Percentiles rank a stretch among this genome's conserved stretches.
phyloP scores from a whole-genome alignment of 2,797 vertebrate species.

The Aulostomus chinensis region DNA sequence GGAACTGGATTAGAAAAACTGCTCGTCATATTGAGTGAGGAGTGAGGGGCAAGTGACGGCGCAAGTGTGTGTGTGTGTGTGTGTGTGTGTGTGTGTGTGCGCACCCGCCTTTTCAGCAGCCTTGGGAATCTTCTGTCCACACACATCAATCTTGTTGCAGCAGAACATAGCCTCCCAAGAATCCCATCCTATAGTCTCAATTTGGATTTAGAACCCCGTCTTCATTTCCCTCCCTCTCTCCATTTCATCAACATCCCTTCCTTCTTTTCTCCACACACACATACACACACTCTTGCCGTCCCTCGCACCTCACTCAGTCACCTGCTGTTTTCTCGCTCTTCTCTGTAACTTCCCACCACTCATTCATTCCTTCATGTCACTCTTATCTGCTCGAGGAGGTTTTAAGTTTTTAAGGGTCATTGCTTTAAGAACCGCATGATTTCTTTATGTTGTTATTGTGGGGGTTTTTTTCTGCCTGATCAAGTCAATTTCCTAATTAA shows the following conservation, averaged over 20 bases:
- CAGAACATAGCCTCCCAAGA: conserved; percentile 57
- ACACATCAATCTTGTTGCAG: conserved; percentile 66
- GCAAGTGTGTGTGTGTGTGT: neutral
- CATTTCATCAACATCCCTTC: neutral
- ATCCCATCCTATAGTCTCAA: conserved; percentile 31
- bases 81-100: conserved; percentile 15
- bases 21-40: conserved; percentile 23
- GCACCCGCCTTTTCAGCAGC: conserved; percentile 44
- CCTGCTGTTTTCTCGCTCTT: neutral
- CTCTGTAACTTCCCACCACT: conserved; percentile 5
- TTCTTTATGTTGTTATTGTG: no score
- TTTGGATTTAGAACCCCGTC: conserved; percentile 32
- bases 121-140: conserved; percentile 62
- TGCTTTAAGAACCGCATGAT: no score
- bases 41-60: no score
- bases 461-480: conserved; percentile 39
- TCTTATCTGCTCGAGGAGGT: conserved; percentile 8
- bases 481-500: conserved; percentile 52
- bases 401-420: conserved; percentile 34
- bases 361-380: conserved; percentile 4
- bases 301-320: neutral
- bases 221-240: conserved; percentile 17
- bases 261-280: neutral
- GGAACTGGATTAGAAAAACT: conserved; percentile 10
- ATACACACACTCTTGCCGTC: neutral